phyloP scores from a whole-genome alignment of 2,888 invertebrate species.

The Hemaris fuciformis region DNA sequence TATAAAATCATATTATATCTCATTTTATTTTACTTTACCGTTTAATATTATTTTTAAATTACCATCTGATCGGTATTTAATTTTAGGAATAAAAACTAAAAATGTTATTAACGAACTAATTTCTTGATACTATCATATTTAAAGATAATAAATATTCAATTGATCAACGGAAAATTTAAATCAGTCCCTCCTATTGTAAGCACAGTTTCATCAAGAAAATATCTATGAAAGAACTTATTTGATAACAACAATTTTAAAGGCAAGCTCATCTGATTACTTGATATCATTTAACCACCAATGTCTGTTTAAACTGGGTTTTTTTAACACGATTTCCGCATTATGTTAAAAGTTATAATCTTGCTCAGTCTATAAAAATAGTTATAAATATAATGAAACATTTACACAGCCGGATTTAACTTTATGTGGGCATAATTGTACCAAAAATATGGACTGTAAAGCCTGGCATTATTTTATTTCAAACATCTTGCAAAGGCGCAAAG shows the following conservation, averaged over 20 bases:
- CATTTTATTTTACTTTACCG: background rate
- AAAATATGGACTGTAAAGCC: conserved; percentile 52
- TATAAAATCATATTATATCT: background rate
- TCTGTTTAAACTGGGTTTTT: too few species aligned
- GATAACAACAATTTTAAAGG: background rate
- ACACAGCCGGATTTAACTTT: conserved; percentile 25
- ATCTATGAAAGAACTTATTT: background rate
- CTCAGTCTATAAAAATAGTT: background rate
- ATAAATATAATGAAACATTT: conserved; percentile 16
- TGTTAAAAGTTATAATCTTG: too few species aligned
- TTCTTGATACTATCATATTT: background rate
- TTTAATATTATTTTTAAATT: background rate
- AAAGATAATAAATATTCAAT: too few species aligned
- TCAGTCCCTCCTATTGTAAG: background rate
- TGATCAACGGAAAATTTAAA: too few species aligned
- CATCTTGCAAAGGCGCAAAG: conserved; percentile 22
- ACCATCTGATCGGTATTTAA: background rate
- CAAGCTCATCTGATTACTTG: too few species aligned
- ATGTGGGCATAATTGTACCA: conserved; percentile 71
- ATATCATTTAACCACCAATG: too few species aligned
- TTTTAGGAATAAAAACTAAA: background rate
- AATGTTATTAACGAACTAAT: background rate
- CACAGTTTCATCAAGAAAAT: background rate
- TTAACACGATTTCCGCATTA: too few species aligned
- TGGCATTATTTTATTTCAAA: conserved; percentile 49